A percentile compares a stretch with the other conserved stretches of the same genome.
Evolutionary conservation across 2,888 invertebrate species (phyloP).

Genomic region (Ypsolopha sequella): DNA sequence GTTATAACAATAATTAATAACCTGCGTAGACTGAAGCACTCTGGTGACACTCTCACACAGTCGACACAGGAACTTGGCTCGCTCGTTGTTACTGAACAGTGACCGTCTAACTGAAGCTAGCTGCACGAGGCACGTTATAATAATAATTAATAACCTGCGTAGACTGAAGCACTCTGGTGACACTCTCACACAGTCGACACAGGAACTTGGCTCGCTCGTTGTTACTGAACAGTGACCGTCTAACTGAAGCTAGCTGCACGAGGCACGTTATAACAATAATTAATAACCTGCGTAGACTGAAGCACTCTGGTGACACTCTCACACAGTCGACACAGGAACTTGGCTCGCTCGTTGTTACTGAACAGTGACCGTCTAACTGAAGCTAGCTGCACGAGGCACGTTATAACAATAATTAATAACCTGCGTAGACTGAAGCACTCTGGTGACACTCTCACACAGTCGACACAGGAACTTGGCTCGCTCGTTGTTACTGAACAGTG

Average conservation of each 20-base stretch:
- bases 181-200: conserved; percentile 91
- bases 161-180: conserved; percentile 92
- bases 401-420: conserved; percentile 92
- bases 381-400: conserved; percentile 95
- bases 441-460: conserved; percentile 91
- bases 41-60: conserved; percentile 92
- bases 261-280: conserved; percentile 96
- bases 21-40: conserved; percentile 94
- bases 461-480: conserved; percentile 92
- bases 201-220: conserved; percentile 93
- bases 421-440: conserved; percentile 93
- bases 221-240: conserved; percentile 93
- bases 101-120: conserved; percentile 91
- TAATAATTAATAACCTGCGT: conserved; percentile 74
- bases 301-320: conserved; percentile 93
- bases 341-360: conserved; percentile 91
- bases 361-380: conserved; percentile 93
- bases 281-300: conserved; percentile 91
- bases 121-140: too few species aligned
- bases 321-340: conserved; percentile 93
- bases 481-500: conserved; percentile 95
- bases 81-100: conserved; percentile 93
- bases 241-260: conserved; percentile 95
- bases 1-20: conserved; percentile 16
- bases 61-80: conserved; percentile 92